phyloP scores from a whole-genome alignment of 2,113 vertebrate genomes.

The Lepisosteus oculatus region DNA sequence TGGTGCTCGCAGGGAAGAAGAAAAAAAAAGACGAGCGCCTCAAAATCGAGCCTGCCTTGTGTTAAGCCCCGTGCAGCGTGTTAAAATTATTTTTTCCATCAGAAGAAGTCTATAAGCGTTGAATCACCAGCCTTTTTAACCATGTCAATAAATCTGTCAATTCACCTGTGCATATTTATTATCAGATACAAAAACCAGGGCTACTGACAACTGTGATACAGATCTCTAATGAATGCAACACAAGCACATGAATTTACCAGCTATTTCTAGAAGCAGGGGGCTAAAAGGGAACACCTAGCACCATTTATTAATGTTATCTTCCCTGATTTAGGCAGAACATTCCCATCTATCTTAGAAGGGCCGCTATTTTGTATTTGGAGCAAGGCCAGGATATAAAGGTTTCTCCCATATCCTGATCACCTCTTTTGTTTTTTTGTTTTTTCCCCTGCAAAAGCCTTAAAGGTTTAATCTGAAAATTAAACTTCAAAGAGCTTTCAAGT shows the following conservation, averaged over 20 bases:
- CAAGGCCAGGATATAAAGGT: background rate
- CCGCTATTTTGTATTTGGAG: background rate
- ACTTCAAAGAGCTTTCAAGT: constrained; percentile 6
- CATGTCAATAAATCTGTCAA: constrained; percentile 5
- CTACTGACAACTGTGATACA: background rate
- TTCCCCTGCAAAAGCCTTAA: background rate
- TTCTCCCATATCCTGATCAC: background rate
- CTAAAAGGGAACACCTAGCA: background rate
- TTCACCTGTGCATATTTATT: constrained; percentile 1
- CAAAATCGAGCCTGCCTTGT: background rate
- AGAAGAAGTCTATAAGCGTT: constrained; percentile 6
- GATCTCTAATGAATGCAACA: background rate
- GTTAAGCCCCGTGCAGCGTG: background rate
- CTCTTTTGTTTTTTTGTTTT: background rate
- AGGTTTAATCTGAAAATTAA: background rate
- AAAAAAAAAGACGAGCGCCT: constrained; percentile 4
- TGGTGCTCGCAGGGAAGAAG: background rate
- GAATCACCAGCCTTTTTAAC: background rate
- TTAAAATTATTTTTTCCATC: constrained; percentile 3
- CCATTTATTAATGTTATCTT: constrained; percentile 1
- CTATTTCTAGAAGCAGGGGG: background rate
- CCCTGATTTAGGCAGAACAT: constrained; percentile 6
- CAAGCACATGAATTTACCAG: background rate
- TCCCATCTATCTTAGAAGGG: background rate
- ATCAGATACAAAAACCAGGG: background rate